phyloP scores from a whole-genome alignment of 2,888 invertebrate species.

The Neoitamus cyanurus region DNA sequence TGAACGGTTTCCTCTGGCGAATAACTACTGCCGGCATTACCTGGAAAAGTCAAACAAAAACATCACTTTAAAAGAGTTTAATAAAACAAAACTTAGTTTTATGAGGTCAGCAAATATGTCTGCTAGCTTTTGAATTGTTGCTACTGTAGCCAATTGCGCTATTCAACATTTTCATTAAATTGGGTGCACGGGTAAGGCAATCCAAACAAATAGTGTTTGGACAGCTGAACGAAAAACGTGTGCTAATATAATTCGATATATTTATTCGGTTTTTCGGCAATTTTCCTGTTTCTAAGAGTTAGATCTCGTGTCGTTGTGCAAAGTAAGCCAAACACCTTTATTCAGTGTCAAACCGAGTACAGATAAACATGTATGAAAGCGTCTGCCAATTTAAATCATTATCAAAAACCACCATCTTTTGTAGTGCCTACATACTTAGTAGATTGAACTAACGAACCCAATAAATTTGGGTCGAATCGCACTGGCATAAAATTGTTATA shows the following conservation, averaged over 20 bases:
- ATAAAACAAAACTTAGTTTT: not conserved
- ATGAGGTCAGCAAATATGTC: not conserved
- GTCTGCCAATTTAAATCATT: no score
- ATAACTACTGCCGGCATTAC: constrained; percentile 99
- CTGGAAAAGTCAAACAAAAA: constrained; percentile 62
- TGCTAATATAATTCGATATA: not conserved
- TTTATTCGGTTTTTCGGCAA: not conserved
- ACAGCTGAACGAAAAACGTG: not conserved
- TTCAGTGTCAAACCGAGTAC: no score
- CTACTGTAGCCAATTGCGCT: not conserved
- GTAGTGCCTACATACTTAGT: no score
- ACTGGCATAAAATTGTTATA: no score
- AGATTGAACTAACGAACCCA: no score
- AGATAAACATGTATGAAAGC: no score
- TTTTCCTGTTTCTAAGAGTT: not conserved
- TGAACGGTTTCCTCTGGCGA: constrained; percentile 96
- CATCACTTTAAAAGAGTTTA: not conserved
- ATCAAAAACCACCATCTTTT: no score
- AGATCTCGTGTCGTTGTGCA: not conserved
- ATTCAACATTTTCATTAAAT: not conserved
- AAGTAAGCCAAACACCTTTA: no score
- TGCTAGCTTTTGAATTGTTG: not conserved
- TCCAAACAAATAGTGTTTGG: not conserved
- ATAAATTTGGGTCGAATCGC: no score
- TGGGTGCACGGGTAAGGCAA: not conserved